Conservation (phyloP, 2,888 invertebrate genomes). For the Brachypterus glaber region DNA sequence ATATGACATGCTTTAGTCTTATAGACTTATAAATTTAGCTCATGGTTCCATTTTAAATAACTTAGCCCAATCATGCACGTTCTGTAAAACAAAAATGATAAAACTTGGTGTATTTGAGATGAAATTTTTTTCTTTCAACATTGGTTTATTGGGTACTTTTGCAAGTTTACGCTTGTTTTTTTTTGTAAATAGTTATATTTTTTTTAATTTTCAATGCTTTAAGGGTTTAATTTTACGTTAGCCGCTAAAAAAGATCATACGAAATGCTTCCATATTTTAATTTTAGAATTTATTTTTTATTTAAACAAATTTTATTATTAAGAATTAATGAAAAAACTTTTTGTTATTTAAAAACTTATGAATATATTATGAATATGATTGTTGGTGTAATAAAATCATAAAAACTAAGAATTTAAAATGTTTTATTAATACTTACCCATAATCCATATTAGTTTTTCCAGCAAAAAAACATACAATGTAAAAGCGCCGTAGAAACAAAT, state of each 20-base stretch:
- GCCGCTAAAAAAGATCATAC: conserved; percentile 34
- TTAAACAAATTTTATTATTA: conserved; percentile 39
- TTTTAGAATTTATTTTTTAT: conserved; percentile 33
- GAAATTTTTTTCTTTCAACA: conserved; percentile 17
- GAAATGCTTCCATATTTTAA: conserved; percentile 35
- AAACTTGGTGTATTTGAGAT: conserved; percentile 7
- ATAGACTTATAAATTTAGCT: no score
- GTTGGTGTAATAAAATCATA: conserved; percentile 43
- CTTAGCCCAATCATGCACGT: not conserved
- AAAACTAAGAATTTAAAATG: no score
- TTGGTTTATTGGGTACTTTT: conserved; percentile 33
- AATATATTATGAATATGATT: conserved; percentile 43
- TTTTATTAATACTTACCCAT: no score
- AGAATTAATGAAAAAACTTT: conserved; percentile 40
- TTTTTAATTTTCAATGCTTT: conserved; percentile 30
- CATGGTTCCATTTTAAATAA: no score
- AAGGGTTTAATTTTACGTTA: conserved; percentile 31
- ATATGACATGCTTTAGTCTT: no score
- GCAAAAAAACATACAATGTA: no score
- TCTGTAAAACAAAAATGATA: conserved; percentile 8
- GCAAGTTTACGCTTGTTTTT: conserved; percentile 19
- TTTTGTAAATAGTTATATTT: conserved; percentile 26
- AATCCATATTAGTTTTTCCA: no score
- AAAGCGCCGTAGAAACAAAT: no score
- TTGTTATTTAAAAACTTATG: conserved; percentile 42